Base-by-base conservation (phyloP, 2,888 invertebrate species). In the Melinaea menophilus region DNA sequence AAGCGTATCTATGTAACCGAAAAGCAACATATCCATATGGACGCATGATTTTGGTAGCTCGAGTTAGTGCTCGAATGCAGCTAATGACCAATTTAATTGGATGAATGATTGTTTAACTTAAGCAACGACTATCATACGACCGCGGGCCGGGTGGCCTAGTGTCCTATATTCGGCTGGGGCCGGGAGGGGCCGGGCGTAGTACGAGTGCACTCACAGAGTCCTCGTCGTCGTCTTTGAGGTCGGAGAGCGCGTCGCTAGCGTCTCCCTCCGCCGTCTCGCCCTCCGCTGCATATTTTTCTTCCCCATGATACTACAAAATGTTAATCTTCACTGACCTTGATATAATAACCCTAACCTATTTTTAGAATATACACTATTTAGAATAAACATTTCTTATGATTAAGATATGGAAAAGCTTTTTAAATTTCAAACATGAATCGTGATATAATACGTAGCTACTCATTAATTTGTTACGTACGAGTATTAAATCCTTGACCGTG, bases 191-290 rank as follows among this genome's bases (percentile, higher is more conserved):
- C 71, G 71, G 65, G 71, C 67, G 67, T 56, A 69, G 71, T 72
- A 75, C 71, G 75, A 79, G 79, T 81, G 83, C 80, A 82, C 96
- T 95, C 80, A 96, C 95, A 56, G 95, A 94, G 79, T 95, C 94
- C 81, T 94, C 93, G 69, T 90, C 90, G 73, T 93, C 90, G 69
- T 92, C 91, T 80, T 90, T 87, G 71, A 91, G 86, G 76, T 91
- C 91, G 77, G 91, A 90, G 73, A 91, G 86, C 71, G 86, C 74
- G 75, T 91, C 91, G 67, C 78, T 78, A 58, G 76, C 74, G 71
- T 84, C 88, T 61, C 79, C 84, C 73, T 83, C 82, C 64, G 72
- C 75, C 59, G 72, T 74, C 70, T 83, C 88, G 64, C 81, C 85
- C 69, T 78, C 85, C 56, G 71, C 65, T 63, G 75, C 78, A 74